These are phyloP conservation scores for Dolichoris vasculosae DNA, from an alignment of 1,140 invertebrate species.

Conservation along the genomic window DNA sequence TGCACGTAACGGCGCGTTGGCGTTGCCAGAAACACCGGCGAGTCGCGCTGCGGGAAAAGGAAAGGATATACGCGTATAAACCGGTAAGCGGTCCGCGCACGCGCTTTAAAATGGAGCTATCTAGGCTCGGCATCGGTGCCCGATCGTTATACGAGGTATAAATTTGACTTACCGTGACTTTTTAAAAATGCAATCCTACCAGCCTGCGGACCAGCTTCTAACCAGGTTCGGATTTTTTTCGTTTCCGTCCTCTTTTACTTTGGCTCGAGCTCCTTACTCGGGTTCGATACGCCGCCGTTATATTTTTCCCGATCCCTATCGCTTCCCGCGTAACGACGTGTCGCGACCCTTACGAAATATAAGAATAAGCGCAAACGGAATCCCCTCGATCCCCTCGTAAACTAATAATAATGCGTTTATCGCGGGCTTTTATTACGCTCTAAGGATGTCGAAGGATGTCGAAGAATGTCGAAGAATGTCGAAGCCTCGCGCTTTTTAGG, in stretches of 20 bases:
- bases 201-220: too few relatives aligned
- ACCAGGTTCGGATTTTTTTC: not conserved
- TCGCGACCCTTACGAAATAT: not conserved
- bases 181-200: not conserved
- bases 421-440: not conserved
- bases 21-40: conserved; percentile 27
- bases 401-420: conserved; percentile 17
- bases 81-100: not conserved
- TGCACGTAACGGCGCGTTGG: conserved; percentile 40
- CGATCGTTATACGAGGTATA: conserved; percentile 35
- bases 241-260: not conserved
- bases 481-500: not conserved
- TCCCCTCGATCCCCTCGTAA: conserved; percentile 10
- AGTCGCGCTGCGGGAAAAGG: not conserved
- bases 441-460: not conserved
- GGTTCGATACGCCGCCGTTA: conserved; percentile 10
- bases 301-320: conserved; percentile 22
- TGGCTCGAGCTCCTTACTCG: not conserved
- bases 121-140: conserved; percentile 23
- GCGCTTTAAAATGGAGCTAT: conserved; percentile 32
- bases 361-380: not conserved
- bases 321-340: not conserved
- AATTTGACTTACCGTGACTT: conserved; percentile 34
- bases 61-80: conserved; percentile 20
- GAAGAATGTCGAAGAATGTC: too few relatives aligned